Conservation (phyloP, 1,140 invertebrate species). For the Cardiocondyla obscurior region DNA sequence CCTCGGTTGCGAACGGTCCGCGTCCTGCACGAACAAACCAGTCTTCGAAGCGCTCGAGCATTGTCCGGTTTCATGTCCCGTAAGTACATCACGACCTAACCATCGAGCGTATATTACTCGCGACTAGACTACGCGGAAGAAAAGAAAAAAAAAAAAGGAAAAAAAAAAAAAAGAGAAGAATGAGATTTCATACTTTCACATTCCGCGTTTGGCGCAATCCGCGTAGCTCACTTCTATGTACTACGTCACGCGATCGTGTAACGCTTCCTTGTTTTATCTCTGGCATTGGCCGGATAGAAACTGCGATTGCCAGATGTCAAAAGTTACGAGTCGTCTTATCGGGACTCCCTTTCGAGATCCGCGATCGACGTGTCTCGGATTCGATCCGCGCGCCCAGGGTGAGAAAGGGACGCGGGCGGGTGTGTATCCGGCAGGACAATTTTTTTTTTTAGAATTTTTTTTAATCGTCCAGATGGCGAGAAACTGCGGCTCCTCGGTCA, state of each 20-base stretch:
- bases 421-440: neutral
- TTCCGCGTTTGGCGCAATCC: neutral
- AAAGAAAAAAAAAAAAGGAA: neutral
- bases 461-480: too few relatives aligned
- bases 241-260: neutral
- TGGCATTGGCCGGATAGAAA: neutral
- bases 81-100: constrained; percentile 22
- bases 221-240: neutral
- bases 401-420: neutral
- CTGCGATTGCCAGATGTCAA: neutral
- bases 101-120: neutral
- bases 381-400: neutral
- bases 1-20: constrained; percentile 10
- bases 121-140: neutral
- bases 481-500: too few relatives aligned
- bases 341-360: neutral
- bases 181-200: constrained; percentile 16
- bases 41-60: neutral
- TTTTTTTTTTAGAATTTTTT: too few relatives aligned
- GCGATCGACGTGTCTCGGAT: neutral
- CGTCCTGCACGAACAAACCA: neutral
- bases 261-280: neutral
- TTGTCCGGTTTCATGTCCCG: neutral
- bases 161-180: neutral
- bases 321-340: constrained; percentile 23